phyloP scores from a whole-genome alignment of 2,888 invertebrate species.

The Caenorhabditis sp. region DNA sequence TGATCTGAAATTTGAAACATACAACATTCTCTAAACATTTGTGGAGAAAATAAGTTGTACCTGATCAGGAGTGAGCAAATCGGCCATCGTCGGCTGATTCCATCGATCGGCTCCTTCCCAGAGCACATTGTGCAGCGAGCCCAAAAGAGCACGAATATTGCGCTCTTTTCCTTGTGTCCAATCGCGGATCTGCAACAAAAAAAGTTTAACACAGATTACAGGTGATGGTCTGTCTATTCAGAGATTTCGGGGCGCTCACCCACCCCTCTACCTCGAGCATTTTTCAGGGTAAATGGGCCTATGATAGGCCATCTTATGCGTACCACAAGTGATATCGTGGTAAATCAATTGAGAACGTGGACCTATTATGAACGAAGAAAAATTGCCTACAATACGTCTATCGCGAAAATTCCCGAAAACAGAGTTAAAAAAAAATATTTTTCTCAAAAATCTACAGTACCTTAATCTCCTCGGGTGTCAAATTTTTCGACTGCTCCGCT shows the following conservation, averaged over 20 bases:
- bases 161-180: conserved; percentile 94
- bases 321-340: too few relatives aligned
- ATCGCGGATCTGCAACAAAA: conserved; percentile 83
- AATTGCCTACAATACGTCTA: not conserved
- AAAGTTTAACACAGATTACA: not conserved
- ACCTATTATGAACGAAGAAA: too few relatives aligned
- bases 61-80: conserved; percentile 90
- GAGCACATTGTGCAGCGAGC: conserved; percentile 88
- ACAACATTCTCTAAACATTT: too few relatives aligned
- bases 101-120: conserved; percentile 87
- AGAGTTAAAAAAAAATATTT: too few relatives aligned
- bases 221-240: not conserved
- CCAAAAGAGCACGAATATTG: conserved; percentile 94
- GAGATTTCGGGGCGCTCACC: too few relatives aligned
- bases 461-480: conserved; percentile 58
- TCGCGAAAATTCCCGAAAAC: not conserved
- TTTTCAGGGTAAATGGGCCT: not conserved
- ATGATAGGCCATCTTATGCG: too few relatives aligned
- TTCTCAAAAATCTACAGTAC: conserved; percentile 9
- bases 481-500: conserved; percentile 53
- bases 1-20: conserved; percentile 93
- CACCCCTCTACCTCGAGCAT: too few relatives aligned
- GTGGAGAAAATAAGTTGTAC: too few relatives aligned
- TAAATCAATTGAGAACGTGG: too few relatives aligned
- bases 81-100: conserved; percentile 94